Conservation (phyloP, 1,140 invertebrate genomes). For the Rhagoletis zephyria region DNA sequence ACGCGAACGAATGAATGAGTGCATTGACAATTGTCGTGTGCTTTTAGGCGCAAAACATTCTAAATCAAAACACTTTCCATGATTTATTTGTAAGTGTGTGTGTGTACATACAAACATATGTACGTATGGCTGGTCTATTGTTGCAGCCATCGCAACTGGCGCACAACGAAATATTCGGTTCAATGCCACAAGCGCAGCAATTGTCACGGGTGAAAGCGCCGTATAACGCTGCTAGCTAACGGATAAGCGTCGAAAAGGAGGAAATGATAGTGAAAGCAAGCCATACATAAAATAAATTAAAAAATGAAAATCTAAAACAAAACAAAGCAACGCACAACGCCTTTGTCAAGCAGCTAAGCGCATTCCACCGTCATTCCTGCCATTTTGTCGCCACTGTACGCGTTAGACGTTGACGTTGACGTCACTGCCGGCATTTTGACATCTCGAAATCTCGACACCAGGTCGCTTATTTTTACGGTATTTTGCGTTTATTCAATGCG, state of each 20-base stretch:
- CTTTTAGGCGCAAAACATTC: conserved; percentile 16
- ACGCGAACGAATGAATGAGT: background rate
- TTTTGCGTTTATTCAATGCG: conserved; percentile 13
- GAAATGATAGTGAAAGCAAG: background rate
- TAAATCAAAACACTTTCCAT: background rate
- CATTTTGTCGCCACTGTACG: background rate
- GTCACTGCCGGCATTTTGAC: conserved; percentile 22
- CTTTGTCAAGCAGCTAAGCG: no score
- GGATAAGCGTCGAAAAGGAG: background rate
- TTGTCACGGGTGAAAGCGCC: background rate
- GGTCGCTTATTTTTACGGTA: conserved; percentile 29
- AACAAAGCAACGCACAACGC: background rate
- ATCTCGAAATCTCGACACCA: conserved; percentile 5
- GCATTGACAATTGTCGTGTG: background rate
- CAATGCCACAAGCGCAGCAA: conserved; percentile 20
- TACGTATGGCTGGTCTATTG: no score
- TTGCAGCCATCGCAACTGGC: conserved; percentile 8
- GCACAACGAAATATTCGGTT: background rate
- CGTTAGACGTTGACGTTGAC: background rate
- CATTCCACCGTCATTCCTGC: background rate
- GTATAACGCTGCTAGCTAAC: background rate
- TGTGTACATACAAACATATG: background rate
- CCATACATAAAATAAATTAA: no score
- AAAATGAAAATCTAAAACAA: background rate
- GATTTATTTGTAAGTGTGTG: background rate